Conservation (phyloP, 2,113 vertebrate genomes). For the Tinamus guttatus region DNA sequence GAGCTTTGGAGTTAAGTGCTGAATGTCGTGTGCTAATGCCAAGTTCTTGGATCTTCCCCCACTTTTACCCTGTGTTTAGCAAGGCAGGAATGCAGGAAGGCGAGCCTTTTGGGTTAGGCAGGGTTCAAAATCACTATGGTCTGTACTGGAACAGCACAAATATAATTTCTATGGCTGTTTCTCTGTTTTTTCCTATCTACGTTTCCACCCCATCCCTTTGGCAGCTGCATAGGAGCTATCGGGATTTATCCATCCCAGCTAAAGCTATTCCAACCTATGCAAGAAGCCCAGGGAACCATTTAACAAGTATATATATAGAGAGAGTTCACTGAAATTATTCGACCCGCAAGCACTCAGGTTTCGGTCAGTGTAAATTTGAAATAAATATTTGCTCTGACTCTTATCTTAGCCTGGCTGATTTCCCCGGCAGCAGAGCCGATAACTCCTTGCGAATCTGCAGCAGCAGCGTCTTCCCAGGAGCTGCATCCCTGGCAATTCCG, state of each 20-base stretch:
- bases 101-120: not conserved
- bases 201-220: conserved; percentile 34
- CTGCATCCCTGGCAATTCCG: not conserved
- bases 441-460: conserved; percentile 48
- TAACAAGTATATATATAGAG: conserved; percentile 23
- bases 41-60: not conserved
- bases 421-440: conserved; percentile 56
- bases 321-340: conserved; percentile 47
- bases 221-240: not conserved
- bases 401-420: conserved; percentile 64
- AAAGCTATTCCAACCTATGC: conserved; percentile 51
- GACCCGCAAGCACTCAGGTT: conserved; percentile 40
- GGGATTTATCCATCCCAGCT: conserved; percentile 45
- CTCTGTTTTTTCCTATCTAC: conserved; percentile 25
- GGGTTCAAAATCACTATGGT: rapidly evolving
- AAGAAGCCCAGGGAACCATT: conserved; percentile 40
- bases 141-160: not conserved
- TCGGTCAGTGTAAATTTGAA: conserved; percentile 70
- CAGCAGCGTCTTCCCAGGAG: not conserved
- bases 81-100: rapidly evolving
- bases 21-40: rapidly evolving
- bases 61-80: not conserved
- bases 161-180: conserved; percentile 36
- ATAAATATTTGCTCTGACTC: conserved; percentile 67
- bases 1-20: not conserved